Conservation (phyloP, 2,888 invertebrate species). For the Oegoconia quadripuncta region DNA sequence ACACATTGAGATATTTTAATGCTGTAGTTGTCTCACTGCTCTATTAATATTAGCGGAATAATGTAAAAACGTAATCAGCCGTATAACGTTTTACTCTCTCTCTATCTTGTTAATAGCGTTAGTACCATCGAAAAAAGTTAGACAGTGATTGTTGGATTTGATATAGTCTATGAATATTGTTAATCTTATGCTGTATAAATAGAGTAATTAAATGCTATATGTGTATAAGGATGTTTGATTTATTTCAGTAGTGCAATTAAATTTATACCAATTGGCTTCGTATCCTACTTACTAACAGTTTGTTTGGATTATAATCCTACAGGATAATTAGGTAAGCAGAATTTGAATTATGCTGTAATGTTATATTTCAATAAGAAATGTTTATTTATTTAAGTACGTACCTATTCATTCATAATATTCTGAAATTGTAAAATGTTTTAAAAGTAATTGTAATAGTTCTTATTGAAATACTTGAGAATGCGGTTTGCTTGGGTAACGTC, state of each 20-base stretch:
- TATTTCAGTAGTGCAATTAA: constrained; percentile 55
- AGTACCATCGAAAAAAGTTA: constrained; percentile 73
- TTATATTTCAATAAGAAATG: constrained; percentile 47
- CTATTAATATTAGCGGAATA: constrained; percentile 45
- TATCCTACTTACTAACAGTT: constrained; percentile 46
- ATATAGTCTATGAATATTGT: constrained; percentile 79
- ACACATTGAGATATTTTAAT: constrained; percentile 30
- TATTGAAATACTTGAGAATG: constrained; percentile 34
- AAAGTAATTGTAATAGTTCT: constrained; percentile 20
- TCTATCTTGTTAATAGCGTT: constrained; percentile 71
- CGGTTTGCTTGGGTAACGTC: constrained; percentile 29
- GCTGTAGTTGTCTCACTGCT: constrained; percentile 44
- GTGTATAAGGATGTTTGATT: constrained; percentile 74
- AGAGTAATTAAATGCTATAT: constrained; percentile 79
- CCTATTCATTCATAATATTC: not conserved
- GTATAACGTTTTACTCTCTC: constrained; percentile 66
- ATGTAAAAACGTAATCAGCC: constrained; percentile 46
- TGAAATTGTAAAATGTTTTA: not conserved
- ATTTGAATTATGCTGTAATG: constrained; percentile 38
- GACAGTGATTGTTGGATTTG: constrained; percentile 79
- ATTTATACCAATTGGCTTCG: constrained; percentile 37
- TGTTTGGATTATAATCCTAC: constrained; percentile 39
- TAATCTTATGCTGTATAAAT: constrained; percentile 79
- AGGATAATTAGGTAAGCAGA: constrained; percentile 67
- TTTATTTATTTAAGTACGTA: constrained; percentile 16